Percentiles rank a stretch among this genome's conserved stretches.
Evolutionary conservation across 2,888 invertebrate species (phyloP).

Genomic region (Drosophila merina): DNA sequence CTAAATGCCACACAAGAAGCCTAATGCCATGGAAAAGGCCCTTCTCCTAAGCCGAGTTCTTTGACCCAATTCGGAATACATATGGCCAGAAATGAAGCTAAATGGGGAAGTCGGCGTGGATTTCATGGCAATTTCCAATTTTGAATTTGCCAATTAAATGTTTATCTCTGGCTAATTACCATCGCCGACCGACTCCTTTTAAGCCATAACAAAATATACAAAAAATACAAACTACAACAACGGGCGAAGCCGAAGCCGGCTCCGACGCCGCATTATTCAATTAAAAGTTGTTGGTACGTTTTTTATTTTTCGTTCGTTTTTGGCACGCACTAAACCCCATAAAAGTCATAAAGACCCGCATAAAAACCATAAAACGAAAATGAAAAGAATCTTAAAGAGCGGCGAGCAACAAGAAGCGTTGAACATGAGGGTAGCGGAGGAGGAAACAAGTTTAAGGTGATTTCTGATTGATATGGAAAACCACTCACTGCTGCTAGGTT

Average conservation of each 20-base stretch:
- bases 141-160: slow-evolving; percentile 77
- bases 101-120: slow-evolving; percentile 23
- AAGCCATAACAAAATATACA: slow-evolving; percentile 9
- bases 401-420: slow-evolving; percentile 46
- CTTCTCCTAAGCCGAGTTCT: slow-evolving; percentile 7
- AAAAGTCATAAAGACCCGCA: slow-evolving; percentile 83
- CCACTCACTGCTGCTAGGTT: slow-evolving; percentile 49
- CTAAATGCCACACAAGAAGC: slow-evolving; percentile 17
- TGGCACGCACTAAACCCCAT: slow-evolving; percentile 84
- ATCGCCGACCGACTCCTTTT: slow-evolving; percentile 64
- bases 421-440: background rate
- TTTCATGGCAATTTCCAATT: slow-evolving; percentile 62
- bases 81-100: slow-evolving; percentile 43
- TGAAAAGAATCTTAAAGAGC: slow-evolving; percentile 79
- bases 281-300: slow-evolving; percentile 78
- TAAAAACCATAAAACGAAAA: slow-evolving; percentile 83
- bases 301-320: slow-evolving; percentile 64
- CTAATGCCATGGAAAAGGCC: too few relatives aligned
- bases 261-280: slow-evolving; percentile 79
- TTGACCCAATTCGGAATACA: slow-evolving; percentile 66
- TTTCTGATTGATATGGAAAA: slow-evolving; percentile 63
- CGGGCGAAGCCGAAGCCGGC: slow-evolving; percentile 51
- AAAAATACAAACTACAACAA: slow-evolving; percentile 30
- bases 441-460: slow-evolving; percentile 75
- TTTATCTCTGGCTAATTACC: slow-evolving; percentile 76